Evolutionary conservation across 2,888 invertebrate species (phyloP).

Genomic region (Octodonta nipae): DNA sequence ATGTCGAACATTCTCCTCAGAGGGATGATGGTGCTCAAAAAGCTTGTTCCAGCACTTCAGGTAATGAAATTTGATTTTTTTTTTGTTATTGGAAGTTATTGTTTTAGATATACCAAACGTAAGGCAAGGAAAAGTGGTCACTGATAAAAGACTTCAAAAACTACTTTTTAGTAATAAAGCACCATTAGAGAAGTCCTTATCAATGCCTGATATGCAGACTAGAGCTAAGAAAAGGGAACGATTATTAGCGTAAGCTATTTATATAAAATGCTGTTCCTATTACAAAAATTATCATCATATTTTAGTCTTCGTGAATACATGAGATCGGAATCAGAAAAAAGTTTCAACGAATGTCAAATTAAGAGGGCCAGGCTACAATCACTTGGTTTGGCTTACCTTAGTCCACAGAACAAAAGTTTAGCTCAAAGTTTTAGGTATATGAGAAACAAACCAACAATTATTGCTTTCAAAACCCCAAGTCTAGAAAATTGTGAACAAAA

Average conservation of each 20-base stretch:
- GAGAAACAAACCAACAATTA: constrained; percentile 77
- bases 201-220: constrained; percentile 73
- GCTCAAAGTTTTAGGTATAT: constrained; percentile 83
- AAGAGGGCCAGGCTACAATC: constrained; percentile 49
- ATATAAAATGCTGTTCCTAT: no score
- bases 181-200: constrained; percentile 65
- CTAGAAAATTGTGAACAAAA: constrained; percentile 53
- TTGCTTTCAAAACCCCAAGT: constrained; percentile 75
- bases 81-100: no score
- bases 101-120: constrained; percentile 15
- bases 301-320: constrained; percentile 58
- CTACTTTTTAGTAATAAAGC: constrained; percentile 32
- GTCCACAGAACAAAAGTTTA: constrained; percentile 65
- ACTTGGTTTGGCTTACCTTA: constrained; percentile 53
- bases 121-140: constrained; percentile 29
- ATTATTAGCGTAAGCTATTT: constrained; percentile 56
- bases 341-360: constrained; percentile 56
- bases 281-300: no score
- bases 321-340: constrained; percentile 68
- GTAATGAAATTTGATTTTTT: no score
- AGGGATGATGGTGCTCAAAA: constrained; percentile 15
- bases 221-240: constrained; percentile 57
- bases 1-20: constrained; percentile 23
- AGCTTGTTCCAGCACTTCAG: constrained; percentile 28
- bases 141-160: constrained; percentile 37